Conservation (phyloP, 2,113 vertebrate genomes). For the Hystrix cristata region DNA sequence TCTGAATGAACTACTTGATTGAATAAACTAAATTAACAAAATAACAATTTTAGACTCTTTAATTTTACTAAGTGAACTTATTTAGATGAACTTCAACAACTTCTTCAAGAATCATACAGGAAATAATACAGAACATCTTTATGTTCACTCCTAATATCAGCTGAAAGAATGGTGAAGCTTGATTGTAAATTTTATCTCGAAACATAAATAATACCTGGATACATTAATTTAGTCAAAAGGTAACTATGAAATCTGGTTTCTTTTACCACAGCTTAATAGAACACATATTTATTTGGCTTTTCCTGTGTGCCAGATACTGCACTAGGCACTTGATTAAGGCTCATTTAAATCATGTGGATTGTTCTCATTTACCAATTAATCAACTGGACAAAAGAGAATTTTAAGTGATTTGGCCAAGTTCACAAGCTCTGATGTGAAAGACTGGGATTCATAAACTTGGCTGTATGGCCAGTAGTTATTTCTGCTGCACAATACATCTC, state of each 20-base stretch:
- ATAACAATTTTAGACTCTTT: neutral
- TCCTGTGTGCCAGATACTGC: accelerated
- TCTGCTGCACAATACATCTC: accelerated
- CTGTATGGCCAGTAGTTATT: too few species aligned
- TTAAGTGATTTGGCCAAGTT: neutral
- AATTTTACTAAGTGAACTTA: neutral
- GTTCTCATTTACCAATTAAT: neutral
- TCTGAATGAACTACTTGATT: neutral
- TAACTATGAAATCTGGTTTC: neutral
- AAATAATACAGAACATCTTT: neutral
- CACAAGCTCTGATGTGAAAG: neutral
- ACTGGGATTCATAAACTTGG: neutral
- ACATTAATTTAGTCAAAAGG: neutral
- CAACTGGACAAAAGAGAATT: neutral
- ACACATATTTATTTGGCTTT: neutral
- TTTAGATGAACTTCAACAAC: neutral
- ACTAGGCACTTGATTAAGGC: accelerated
- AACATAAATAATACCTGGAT: neutral
- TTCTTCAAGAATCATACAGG: neutral
- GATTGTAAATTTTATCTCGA: neutral
- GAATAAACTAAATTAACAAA: neutral
- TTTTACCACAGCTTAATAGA: neutral
- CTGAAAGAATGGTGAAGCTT: neutral
- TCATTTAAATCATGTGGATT: accelerated
- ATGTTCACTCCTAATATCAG: too few species aligned